Conservation (phyloP, 2,113 vertebrate genomes). For the Oplegnathus fasciatus region DNA sequence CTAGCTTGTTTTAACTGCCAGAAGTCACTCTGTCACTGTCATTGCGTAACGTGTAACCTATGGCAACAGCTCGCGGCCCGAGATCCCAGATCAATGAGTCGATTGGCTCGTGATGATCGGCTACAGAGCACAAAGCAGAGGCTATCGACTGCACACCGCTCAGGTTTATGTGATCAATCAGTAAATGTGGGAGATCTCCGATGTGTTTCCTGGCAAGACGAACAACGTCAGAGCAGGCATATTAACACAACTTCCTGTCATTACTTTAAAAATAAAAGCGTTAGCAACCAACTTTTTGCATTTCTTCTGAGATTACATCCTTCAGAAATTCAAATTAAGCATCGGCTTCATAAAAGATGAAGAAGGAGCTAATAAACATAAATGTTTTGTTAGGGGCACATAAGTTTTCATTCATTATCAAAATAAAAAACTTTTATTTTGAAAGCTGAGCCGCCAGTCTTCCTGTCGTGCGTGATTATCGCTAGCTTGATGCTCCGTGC, state of each 20-base stretch:
- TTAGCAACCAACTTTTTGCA: fast-evolving
- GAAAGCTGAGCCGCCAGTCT: fast-evolving
- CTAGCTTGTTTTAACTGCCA: conserved; percentile 57
- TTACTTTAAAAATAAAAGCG: conserved; percentile 37
- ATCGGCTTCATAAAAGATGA: fast-evolving
- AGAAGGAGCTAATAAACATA: fast-evolving
- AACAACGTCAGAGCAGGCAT: fast-evolving
- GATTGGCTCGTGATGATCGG: not conserved
- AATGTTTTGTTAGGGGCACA: fast-evolving
- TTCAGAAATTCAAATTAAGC: fast-evolving
- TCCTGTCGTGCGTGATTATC: not conserved
- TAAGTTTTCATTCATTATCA: not conserved
- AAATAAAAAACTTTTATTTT: conserved; percentile 48
- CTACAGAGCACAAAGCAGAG: not conserved
- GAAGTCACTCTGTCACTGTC: conserved; percentile 62
- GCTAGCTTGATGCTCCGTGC: not conserved
- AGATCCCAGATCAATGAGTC: not conserved
- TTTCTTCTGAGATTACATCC: fast-evolving
- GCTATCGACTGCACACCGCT: not conserved
- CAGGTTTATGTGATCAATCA: not conserved
- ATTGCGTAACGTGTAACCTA: conserved; percentile 55
- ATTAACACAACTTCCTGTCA: not conserved
- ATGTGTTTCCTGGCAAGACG: not conserved
- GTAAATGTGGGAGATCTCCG: not conserved
- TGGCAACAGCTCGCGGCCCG: not conserved